Conservation (phyloP, 2,797 vertebrate genomes). For the Mus caroli region DNA sequence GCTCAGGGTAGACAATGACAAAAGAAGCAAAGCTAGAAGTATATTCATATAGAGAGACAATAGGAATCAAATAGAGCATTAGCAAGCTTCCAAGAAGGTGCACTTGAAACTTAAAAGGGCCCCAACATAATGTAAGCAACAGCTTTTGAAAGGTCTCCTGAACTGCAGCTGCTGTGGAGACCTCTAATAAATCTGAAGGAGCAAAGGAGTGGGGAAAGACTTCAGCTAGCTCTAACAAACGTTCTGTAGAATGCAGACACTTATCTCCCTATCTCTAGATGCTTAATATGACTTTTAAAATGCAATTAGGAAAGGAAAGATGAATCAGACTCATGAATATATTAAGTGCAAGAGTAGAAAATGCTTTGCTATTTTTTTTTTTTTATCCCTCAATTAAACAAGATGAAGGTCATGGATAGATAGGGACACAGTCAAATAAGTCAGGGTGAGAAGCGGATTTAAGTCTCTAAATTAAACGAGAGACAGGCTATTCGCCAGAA, state of each 20-base stretch:
- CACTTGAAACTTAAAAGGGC: conserved; percentile 43
- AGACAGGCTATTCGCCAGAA: conserved; percentile 62
- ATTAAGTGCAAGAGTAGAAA: conserved; percentile 64
- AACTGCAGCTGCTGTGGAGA: neutral
- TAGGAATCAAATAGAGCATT: neutral
- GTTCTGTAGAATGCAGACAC: conserved; percentile 18
- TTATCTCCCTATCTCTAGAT: conserved; percentile 43
- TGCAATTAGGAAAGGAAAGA: conserved; percentile 71
- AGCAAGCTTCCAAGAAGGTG: conserved; percentile 20
- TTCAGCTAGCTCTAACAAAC: conserved; percentile 2
- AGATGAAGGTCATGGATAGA: conserved; percentile 59
- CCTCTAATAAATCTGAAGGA: conserved; percentile 47
- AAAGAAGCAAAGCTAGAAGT: neutral
- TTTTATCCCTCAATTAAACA: conserved; percentile 15
- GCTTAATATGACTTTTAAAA: conserved; percentile 64
- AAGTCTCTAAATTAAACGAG: conserved; percentile 75
- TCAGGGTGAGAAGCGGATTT: conserved; percentile 47
- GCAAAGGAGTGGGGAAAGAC: neutral
- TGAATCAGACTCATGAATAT: conserved; percentile 64
- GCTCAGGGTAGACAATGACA: neutral
- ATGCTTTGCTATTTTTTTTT: conserved; percentile 48
- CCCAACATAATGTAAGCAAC: neutral
- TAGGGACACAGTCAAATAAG: neutral
- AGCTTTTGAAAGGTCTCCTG: neutral
- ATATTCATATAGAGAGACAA: neutral